These are phyloP conservation scores for Geophilus truncorum DNA, from an alignment of 2,888 invertebrate genomes.

Conservation along the genomic window DNA sequence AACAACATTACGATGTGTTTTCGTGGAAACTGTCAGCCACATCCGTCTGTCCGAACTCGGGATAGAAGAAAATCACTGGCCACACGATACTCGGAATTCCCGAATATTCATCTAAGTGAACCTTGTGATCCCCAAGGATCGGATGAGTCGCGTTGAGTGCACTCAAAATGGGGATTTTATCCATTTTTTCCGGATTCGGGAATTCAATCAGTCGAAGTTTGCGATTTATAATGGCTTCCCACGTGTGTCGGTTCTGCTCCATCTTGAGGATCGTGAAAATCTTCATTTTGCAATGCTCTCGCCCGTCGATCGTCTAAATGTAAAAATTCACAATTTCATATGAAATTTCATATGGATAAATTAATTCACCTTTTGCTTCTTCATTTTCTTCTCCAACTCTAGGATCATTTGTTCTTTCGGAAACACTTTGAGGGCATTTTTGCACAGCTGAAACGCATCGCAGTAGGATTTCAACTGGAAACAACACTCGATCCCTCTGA, in stretches of 20 bases:
- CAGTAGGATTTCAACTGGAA: neutral
- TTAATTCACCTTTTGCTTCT: conserved; percentile 32
- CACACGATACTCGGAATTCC: conserved; percentile 67
- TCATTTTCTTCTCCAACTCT: conserved; percentile 34
- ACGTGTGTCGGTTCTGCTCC: neutral
- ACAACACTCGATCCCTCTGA: conserved; percentile 52
- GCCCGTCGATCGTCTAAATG: conserved; percentile 33
- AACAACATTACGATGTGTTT: conserved; percentile 55
- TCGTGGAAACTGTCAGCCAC: conserved; percentile 77
- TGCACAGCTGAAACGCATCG: neutral
- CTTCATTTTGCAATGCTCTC: neutral
- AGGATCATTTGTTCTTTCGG: neutral
- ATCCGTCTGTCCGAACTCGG: conserved; percentile 80
- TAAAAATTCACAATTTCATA: neutral
- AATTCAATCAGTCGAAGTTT: neutral
- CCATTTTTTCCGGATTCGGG: neutral
- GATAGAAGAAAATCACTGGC: conserved; percentile 85
- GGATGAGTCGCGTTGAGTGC: neutral
- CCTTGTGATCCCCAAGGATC: conserved; percentile 37
- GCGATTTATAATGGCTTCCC: neutral
- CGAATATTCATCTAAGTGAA: conserved; percentile 48
- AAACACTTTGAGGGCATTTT: neutral
- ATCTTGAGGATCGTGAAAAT: neutral
- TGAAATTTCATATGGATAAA: no score
- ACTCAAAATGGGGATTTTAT: neutral